Percentiles rank a stretch among this genome's conserved stretches.
Conservation (phyloP, 2,113 vertebrate species). For the Platichthys flesus region DNA sequence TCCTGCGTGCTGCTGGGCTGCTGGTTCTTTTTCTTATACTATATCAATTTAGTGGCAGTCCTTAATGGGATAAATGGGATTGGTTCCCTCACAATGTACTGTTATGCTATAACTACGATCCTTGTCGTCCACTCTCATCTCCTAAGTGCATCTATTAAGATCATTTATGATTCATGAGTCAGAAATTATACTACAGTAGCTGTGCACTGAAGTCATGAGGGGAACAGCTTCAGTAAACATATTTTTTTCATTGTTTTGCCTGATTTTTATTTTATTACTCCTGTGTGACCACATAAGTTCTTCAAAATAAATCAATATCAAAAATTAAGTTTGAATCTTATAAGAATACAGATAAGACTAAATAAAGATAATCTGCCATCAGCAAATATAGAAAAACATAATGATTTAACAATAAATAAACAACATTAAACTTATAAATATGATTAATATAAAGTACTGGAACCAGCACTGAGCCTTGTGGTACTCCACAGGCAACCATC, state of each 20-base stretch:
- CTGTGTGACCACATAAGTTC: background rate
- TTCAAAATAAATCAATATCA: background rate
- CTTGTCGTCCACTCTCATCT: constrained; percentile 41
- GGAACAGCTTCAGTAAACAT: background rate
- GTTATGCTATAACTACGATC: constrained; percentile 20
- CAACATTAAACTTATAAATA: background rate
- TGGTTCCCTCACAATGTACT: constrained; percentile 15
- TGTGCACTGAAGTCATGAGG: background rate
- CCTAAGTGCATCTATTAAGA: constrained; percentile 66
- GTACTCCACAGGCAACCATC: background rate
- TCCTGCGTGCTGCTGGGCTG: constrained; percentile 20
- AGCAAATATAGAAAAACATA: background rate
- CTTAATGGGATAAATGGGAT: constrained; percentile 54
- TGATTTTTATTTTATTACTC: background rate
- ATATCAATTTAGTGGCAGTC: constrained; percentile 49
- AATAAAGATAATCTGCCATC: too few species aligned
- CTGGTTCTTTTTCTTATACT: constrained; percentile 6
- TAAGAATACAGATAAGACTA: too few species aligned
- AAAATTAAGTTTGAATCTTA: background rate
- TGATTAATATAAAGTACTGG: background rate
- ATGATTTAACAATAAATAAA: background rate
- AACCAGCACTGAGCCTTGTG: background rate
- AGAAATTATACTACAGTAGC: constrained; percentile 6
- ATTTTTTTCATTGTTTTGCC: constrained; percentile 21
- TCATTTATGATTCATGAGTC: constrained; percentile 62